Conservation (phyloP, 1,140 invertebrate genomes). For the Ips typographus region DNA sequence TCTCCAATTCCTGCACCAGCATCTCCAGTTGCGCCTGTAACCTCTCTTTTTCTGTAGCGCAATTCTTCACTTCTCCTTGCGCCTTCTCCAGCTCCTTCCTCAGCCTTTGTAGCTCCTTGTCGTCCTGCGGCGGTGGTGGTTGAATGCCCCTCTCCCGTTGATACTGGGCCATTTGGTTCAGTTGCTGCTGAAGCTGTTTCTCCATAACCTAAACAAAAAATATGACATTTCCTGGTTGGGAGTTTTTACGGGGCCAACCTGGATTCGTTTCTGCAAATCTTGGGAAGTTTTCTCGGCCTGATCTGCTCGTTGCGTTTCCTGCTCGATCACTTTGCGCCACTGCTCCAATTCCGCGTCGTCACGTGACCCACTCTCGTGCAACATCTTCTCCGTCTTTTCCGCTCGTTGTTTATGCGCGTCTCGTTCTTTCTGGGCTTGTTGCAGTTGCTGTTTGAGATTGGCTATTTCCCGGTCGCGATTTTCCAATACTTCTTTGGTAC, state of each 20-base stretch:
- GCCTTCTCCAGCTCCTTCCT: constrained; percentile 75
- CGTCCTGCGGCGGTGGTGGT: constrained; percentile 50
- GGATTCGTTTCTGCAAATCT: constrained; percentile 76
- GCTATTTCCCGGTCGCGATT: constrained; percentile 70
- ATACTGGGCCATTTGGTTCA: constrained; percentile 57
- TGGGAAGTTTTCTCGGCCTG: constrained; percentile 66
- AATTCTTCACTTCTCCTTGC: constrained; percentile 73
- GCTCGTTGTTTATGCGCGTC: constrained; percentile 66
- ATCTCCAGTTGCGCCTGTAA: constrained; percentile 90
- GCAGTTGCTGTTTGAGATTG: constrained; percentile 72
- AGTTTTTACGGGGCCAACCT: constrained; percentile 46
- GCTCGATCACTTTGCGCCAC: constrained; percentile 75
- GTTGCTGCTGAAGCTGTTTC: constrained; percentile 63
- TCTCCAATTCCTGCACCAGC: constrained; percentile 88
- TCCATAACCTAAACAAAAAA: constrained; percentile 57
- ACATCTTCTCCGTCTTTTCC: constrained; percentile 66
- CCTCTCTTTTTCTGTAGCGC: constrained; percentile 79
- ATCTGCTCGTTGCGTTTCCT: constrained; percentile 71
- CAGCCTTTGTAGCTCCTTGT: constrained; percentile 67
- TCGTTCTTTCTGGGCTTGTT: constrained; percentile 66
- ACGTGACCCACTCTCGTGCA: constrained; percentile 62
- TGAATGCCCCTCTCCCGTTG: constrained; percentile 50
- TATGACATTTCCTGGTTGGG: not conserved
- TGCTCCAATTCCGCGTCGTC: constrained; percentile 68
- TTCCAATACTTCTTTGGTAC: constrained; percentile 66